These are phyloP conservation scores for Sebastolobus altivelis DNA, from an alignment of 2,797 vertebrate genomes.

Conservation along the genomic window DNA sequence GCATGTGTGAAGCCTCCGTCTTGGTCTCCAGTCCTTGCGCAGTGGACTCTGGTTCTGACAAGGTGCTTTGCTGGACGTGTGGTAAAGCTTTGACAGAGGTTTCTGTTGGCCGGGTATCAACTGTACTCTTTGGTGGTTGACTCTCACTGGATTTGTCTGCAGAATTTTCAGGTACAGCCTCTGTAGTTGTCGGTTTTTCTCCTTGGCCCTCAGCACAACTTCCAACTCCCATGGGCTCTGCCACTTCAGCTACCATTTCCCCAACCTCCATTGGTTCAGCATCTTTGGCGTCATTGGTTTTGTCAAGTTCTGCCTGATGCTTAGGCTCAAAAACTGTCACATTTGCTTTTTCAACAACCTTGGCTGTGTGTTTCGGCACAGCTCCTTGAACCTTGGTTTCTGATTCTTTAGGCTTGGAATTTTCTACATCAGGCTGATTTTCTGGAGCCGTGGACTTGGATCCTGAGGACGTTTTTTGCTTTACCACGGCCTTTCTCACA, in stretches of 20 bases:
- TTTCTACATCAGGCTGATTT: not conserved
- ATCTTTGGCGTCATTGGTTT: not conserved
- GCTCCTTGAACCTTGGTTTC: not conserved
- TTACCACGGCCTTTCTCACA: not conserved
- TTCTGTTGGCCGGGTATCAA: not conserved
- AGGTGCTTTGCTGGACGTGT: not conserved
- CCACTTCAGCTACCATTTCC: not conserved
- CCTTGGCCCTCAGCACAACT: not conserved
- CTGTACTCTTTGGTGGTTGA: not conserved
- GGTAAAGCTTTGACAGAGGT: not conserved
- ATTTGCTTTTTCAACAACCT: not conserved
- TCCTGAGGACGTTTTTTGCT: not conserved
- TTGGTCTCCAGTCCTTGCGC: not conserved
- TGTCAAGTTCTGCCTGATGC: not conserved
- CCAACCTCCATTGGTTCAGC: not conserved
- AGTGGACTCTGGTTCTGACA: not conserved
- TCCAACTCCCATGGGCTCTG: slow-evolving; percentile 1
- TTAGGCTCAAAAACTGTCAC: not conserved
- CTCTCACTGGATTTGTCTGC: not conserved
- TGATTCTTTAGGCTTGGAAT: not conserved
- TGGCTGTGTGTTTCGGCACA: not conserved
- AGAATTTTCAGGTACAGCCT: not conserved
- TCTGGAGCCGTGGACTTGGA: not conserved
- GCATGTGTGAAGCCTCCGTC: not conserved
- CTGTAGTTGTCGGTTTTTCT: not conserved